Conservation (phyloP, 2,888 invertebrate species). For the Parnassius mnemosyne region DNA sequence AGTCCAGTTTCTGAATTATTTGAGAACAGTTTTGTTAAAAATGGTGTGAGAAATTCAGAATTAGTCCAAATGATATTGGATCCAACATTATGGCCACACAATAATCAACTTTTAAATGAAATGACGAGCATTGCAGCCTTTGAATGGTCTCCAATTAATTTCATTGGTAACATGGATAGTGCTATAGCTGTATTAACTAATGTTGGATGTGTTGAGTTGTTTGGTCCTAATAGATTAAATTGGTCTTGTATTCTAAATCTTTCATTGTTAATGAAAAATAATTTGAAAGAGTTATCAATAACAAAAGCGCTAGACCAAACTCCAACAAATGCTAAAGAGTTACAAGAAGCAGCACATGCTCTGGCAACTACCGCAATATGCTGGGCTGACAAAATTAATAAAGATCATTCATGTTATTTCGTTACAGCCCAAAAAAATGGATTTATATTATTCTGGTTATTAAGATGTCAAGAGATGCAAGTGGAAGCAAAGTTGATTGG, state of each 20-base stretch:
- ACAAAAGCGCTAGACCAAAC: conserved; percentile 25
- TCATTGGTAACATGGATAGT: conserved; percentile 41
- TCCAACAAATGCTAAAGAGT: conserved; percentile 39
- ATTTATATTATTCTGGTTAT: conserved; percentile 53
- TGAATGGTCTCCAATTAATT: conserved; percentile 56
- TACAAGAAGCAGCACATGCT: conserved; percentile 46
- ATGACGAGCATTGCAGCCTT: conserved; percentile 45
- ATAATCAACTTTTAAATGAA: conserved; percentile 49
- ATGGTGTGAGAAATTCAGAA: conserved; percentile 50
- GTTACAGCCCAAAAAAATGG: conserved; percentile 63
- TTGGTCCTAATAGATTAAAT: conserved; percentile 34
- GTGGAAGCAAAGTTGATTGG: conserved; percentile 38
- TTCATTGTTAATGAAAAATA: conserved; percentile 41
- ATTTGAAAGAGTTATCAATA: conserved; percentile 30
- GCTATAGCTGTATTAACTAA: conserved; percentile 59
- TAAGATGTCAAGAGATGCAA: conserved; percentile 33
- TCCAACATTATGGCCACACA: conserved; percentile 63
- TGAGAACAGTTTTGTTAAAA: conserved; percentile 39
- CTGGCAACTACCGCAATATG: conserved; percentile 54
- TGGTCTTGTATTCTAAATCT: conserved; percentile 51
- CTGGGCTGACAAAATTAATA: conserved; percentile 49
- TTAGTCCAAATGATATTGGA: conserved; percentile 58
- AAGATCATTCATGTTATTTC: conserved; percentile 50
- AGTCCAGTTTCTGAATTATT: conserved; percentile 53
- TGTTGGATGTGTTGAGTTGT: conserved; percentile 58